These are phyloP conservation scores for Tetragnatha montana DNA, from an alignment of 2,888 invertebrate species.

Conservation along the genomic window DNA sequence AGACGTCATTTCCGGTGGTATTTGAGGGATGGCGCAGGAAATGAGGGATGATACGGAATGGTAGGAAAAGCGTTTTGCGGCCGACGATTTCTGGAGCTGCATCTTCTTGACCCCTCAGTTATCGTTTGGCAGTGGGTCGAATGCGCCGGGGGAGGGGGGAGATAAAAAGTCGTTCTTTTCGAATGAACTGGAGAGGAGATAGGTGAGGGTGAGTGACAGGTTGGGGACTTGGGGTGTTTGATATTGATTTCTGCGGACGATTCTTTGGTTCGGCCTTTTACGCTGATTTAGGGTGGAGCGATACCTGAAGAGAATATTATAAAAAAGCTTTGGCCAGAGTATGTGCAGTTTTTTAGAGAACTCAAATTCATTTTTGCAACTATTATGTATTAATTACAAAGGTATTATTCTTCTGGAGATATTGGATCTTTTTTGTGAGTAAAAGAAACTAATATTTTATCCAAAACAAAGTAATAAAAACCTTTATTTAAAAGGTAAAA, in stretches of 20 bases:
- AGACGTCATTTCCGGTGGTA: conserved; percentile 63
- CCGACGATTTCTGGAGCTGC: conserved; percentile 50
- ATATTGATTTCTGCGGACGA: background rate
- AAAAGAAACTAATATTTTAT: too few species aligned
- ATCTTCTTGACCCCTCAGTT: conserved; percentile 53
- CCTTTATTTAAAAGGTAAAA: too few species aligned
- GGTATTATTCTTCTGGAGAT: too few species aligned
- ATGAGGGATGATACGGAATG: conserved; percentile 66
- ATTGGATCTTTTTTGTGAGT: too few species aligned
- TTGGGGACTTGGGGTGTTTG: background rate
- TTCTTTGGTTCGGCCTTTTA: background rate
- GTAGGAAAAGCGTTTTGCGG: conserved; percentile 66
- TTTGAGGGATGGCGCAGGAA: conserved; percentile 68
- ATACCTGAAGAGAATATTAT: too few species aligned
- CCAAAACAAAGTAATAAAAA: too few species aligned
- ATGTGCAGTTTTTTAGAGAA: too few species aligned
- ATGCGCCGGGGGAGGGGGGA: background rate
- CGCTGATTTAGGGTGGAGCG: too few species aligned
- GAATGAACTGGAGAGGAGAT: conserved; percentile 15
- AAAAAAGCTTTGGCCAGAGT: too few species aligned
- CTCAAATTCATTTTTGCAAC: too few species aligned
- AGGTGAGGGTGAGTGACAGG: background rate
- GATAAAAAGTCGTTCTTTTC: conserved; percentile 24
- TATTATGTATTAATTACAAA: too few species aligned
- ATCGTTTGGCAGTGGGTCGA: background rate